phyloP scores from a whole-genome alignment of 2,888 invertebrate species.

The Phortica magna region DNA sequence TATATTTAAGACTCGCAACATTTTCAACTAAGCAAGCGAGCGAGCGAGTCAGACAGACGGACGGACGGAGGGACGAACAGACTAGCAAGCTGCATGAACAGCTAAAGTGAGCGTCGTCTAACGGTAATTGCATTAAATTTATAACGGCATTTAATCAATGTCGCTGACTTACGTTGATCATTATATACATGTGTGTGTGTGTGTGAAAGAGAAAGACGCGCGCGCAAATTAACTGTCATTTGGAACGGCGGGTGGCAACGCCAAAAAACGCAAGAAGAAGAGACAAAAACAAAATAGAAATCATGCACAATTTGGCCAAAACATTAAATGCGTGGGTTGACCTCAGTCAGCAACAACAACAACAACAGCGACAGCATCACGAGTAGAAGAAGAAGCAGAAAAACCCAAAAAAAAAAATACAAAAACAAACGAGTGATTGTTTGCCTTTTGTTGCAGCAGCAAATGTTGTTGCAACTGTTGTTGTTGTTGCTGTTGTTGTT shows the following conservation, averaged over 20 bases:
- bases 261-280: neutral
- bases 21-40: neutral
- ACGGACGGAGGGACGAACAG: neutral
- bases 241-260: slow-evolving; percentile 20
- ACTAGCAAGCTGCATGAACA: neutral
- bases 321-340: too few relatives aligned
- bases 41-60: neutral
- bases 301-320: neutral
- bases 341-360: neutral
- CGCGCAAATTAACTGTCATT: slow-evolving; percentile 1
- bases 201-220: neutral
- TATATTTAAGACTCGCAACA: neutral
- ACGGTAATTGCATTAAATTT: slow-evolving; percentile 34
- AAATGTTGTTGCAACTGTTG: slow-evolving; percentile 13
- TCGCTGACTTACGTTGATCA: neutral
- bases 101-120: slow-evolving; percentile 13
- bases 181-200: neutral
- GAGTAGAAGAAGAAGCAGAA: neutral
- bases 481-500: slow-evolving; percentile 26
- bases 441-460: neutral
- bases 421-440: neutral
- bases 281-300: neutral
- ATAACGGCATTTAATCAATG: slow-evolving; percentile 34
- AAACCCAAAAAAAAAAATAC: neutral
- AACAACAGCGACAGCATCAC: neutral